Base-by-base conservation (phyloP, 2,113 vertebrate species). In the Eubucco bourcierii region DNA sequence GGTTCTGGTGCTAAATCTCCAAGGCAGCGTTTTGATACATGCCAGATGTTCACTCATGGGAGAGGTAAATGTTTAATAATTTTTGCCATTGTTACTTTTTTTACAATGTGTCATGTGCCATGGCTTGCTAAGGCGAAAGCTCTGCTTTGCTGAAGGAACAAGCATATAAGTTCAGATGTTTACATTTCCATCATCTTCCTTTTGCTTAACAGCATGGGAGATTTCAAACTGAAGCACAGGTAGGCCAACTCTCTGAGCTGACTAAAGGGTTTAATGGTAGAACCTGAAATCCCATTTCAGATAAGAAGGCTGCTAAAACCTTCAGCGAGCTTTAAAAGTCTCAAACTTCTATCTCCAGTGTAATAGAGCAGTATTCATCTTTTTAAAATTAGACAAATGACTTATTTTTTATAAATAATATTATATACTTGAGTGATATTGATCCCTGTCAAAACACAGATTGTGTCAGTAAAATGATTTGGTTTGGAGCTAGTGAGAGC, bases 41-140 rank as follows among this genome's bases (percentile, higher is more conserved):
- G 97, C 97, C 97, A 98, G 97, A 98, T 98, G 97, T 98, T 98
- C 96, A 90, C 94, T 97, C 97, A 97, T 95, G 98, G 97, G 97
- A 98, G 95, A 97, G 96, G 97, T 98, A 97, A 98, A 98, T 98
- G 97, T 98, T 98, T 98, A 98, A 97, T 98, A 98, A 93, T 98
- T 98, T 98, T 97, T 98, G 98, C 98, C 98, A 98, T 98, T 98
- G 98, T 98, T 98, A 98, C 98, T 90, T 95, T 97, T 98, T 97
- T 97, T 97, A 86, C 97, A 97, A 96, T 92, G 97, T 97, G 95
- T 83, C 94, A 96, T 96, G 73, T 75, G 68, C 84, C n/a, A 33
- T 50, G 71, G 21, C 64, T 94, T 90, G 95, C 86, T 81, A 61
- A 67, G 67, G 72, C 80, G 52, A 53, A 80, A 70, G 47, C 79